phyloP scores from a whole-genome alignment of 2,113 vertebrate genomes.

The Vidua chalybeata region DNA sequence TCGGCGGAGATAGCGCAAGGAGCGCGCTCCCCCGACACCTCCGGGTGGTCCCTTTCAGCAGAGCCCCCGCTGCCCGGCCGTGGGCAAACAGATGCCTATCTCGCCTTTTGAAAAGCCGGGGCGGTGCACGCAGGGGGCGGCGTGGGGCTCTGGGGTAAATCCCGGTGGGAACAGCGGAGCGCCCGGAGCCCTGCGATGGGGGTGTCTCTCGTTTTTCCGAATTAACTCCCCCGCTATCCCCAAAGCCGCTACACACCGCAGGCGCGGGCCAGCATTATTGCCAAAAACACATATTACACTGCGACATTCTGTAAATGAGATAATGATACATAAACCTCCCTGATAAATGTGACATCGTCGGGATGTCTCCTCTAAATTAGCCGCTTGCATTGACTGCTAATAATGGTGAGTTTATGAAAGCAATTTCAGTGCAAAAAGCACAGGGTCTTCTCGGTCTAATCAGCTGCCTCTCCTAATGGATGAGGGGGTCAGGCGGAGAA shows the following conservation, averaged over 20 bases:
- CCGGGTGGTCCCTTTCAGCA: constrained; percentile 56
- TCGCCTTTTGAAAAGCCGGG: neutral
- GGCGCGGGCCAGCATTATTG: constrained; percentile 67
- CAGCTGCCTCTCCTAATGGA: constrained; percentile 92
- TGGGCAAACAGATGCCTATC: constrained; percentile 42
- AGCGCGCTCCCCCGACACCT: constrained; percentile 2
- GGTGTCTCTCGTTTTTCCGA: no score
- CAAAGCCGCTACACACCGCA: neutral
- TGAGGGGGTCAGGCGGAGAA: constrained; percentile 90
- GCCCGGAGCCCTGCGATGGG: neutral
- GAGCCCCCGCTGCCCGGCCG: neutral
- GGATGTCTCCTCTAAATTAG: constrained; percentile 78
- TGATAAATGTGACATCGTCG: constrained; percentile 77
- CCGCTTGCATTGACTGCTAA: constrained; percentile 74
- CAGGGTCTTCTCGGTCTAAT: constrained; percentile 85
- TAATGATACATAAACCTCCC: constrained; percentile 81
- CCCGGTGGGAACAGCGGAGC: neutral
- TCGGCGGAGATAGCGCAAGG: constrained; percentile 33
- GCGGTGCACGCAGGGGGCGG: neutral
- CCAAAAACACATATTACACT: constrained; percentile 75
- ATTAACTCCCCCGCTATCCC: neutral
- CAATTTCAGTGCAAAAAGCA: constrained; percentile 76
- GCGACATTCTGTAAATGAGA: constrained; percentile 82
- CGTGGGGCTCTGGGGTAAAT: neutral
- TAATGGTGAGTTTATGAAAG: constrained; percentile 85